Base-by-base conservation (phyloP, 2,888 invertebrate genomes). In the Eristalinus sepulchralis region DNA sequence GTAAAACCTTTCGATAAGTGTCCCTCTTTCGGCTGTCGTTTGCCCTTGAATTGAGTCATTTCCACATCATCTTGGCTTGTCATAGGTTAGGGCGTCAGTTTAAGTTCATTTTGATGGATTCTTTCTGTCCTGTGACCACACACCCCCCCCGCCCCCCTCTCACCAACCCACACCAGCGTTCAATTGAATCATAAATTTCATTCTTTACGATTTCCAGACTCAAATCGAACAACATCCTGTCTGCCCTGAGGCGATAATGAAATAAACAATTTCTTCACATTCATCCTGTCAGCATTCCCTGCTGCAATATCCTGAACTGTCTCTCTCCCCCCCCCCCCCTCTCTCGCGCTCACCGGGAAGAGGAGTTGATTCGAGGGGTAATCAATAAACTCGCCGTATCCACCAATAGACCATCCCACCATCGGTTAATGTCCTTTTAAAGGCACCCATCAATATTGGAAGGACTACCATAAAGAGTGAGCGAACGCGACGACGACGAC, bases 231-330 rank as follows among this genome's bases (percentile, higher is more conserved):
- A 70, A 78, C 71, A 47, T 71, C 66, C 60, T 39, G 68, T 68
- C 20, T 34, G 10, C 13, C 81, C 68, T 39, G 63, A 31, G 63
- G 81, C 68, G 57, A 59, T 72, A 57, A 70, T 73, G 39, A 82
- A 85, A 77, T 81, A 63, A 78, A 82, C 64, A 73, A 60, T 63
- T 83, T 70, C 68, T n/a, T 53, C 64, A 60, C 34, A 57, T 27
- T 75, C 47, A 55, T 83, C 70, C 73, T 67, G 73, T 63, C 27
- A 24, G 24, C 57, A 27, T 13, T 17, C 36, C 66, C 34, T 57
- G 62, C 39, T 77, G 73, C 75, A 86, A 86, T 86, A 86, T 86
- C 86, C 86, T 79, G 86, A 3, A 68, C 72, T 17, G 17, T 73
- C 77, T 81, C 81, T 81, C 63, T 27, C 72, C 27, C 5, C 2